Evolutionary conservation across 2,888 invertebrate species (phyloP).

Genomic region (Meteorus cinctellus): DNA sequence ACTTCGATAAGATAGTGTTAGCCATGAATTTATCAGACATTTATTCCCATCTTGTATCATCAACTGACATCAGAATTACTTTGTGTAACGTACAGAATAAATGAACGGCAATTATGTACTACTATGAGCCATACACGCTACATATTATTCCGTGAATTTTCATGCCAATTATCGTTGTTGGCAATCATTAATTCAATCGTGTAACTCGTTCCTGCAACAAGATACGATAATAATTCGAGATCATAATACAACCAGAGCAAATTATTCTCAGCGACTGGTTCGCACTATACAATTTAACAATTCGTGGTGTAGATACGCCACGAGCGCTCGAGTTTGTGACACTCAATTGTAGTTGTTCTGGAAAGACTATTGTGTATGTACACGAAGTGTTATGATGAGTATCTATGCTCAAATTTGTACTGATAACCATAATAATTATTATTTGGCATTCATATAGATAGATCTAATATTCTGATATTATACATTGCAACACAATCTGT

Average conservation of each 20-base stretch:
- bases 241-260: constrained; percentile 42
- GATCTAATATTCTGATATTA: constrained; percentile 1
- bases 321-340: neutral
- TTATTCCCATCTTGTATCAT: too few species aligned
- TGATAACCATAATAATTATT: neutral
- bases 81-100: neutral
- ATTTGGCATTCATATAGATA: neutral
- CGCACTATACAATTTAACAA: neutral
- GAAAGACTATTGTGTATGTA: constrained; percentile 1
- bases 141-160: constrained; percentile 33
- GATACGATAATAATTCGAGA: constrained; percentile 48
- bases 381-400: neutral
- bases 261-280: constrained; percentile 27
- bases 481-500: too few species aligned
- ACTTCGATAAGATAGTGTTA: too few species aligned
- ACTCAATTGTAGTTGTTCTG: neutral
- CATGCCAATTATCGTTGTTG: constrained; percentile 44
- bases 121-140: neutral
- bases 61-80: too few species aligned
- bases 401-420: neutral
- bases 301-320: constrained; percentile 9
- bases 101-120: neutral
- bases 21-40: too few species aligned
- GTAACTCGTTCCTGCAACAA: constrained; percentile 45
- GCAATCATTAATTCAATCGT: constrained; percentile 47